phyloP scores from a whole-genome alignment of 2,113 vertebrate species.

The Drymodes brunneopygia region DNA sequence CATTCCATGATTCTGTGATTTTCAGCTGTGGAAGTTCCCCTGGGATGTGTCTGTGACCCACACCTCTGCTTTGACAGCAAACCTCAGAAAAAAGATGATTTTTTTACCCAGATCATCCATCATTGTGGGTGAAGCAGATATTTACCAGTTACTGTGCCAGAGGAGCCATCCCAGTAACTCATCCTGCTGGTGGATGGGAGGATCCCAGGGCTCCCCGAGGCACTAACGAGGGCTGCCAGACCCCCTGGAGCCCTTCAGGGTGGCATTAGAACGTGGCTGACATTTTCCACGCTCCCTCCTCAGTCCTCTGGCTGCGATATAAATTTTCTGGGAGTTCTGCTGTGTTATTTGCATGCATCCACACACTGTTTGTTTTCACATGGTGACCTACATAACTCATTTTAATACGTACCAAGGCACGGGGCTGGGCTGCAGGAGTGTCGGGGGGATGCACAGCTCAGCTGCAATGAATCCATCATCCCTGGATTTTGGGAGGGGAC shows the following conservation, averaged over 20 bases:
- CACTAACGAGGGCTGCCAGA: background rate
- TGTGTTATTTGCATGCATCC: background rate
- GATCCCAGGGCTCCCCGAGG: background rate
- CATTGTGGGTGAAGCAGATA: background rate
- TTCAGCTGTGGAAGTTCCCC: background rate
- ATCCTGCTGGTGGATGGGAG: background rate
- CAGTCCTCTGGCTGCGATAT: background rate
- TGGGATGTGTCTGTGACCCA: background rate
- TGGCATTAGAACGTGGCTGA: background rate
- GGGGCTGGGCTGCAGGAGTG: background rate
- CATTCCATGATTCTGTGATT: background rate
- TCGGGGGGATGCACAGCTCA: background rate
- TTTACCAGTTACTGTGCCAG: background rate
- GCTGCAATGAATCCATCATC: background rate
- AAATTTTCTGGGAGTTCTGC: slow-evolving; percentile 14
- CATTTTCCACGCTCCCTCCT: background rate
- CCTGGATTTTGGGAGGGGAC: background rate
- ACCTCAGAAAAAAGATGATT: background rate
- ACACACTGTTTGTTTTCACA: background rate
- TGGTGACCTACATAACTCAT: slow-evolving; percentile 1
- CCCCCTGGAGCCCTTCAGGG: background rate
- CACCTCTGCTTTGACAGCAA: background rate
- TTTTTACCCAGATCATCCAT: background rate
- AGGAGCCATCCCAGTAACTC: background rate
- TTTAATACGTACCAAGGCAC: background rate